Base-by-base conservation (phyloP, 2,113 vertebrate genomes). In the Tenrec ecaudatus region DNA sequence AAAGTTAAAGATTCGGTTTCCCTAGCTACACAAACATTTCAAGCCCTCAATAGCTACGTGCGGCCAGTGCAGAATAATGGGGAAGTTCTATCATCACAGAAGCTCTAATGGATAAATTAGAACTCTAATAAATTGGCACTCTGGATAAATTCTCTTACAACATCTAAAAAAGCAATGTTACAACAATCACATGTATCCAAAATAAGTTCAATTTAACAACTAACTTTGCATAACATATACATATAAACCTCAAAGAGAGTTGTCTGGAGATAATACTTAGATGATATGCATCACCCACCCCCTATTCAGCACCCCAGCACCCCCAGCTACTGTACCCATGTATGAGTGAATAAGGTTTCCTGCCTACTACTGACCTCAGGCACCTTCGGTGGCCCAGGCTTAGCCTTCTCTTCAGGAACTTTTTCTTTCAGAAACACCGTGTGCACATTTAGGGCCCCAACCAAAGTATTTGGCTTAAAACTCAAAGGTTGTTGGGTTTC, bases 401-500 rank as follows among this genome's bases (percentile, higher is more conserved):
- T 98, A 11, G 8, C 23, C 93, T 98, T 99, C 82, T 98, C 99
- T 97, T 99, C 99, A 0, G 93, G 91, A 85, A 98, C 96, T 95
- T 99, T 99, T 96, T 99, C 99, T 96, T 99, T 99, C 97, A 99
- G 98, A 96, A 99, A 96, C 78, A 99, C 98, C 0, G 97, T 98
- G 95, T 99, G 98, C 93, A 99, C 97, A 0, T 99, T 98, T 96
- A 99, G 97, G 33, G 98, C 98, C 95, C 99, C 99, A 94, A 99
- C 98, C 92, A 99, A 97, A 40, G 98, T 98, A 93, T 99, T 99
- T 98, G 99, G 99, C 98, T 99, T 99, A 97, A 99, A 99, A 96
- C 97, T 98, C 97, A 99, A 90, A 82, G 98, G 97, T 92, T 98
- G 98, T 10, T 98, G 97, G 79, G 98, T 96, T 86, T 98, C 98